phyloP scores from a whole-genome alignment of 1,140 invertebrate species.

The Melipona quadrifasciata region DNA sequence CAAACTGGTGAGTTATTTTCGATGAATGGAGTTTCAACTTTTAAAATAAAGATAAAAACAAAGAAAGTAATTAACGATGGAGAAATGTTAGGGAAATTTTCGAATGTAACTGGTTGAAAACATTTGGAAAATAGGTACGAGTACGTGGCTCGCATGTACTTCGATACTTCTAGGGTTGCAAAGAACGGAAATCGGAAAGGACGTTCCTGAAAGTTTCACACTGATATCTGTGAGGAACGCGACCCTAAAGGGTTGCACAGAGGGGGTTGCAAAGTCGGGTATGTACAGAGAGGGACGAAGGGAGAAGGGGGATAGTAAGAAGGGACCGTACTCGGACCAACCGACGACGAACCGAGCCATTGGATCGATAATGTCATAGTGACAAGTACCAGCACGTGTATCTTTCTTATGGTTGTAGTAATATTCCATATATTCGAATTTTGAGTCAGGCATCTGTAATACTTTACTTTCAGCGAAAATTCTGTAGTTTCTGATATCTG shows the following conservation, averaged over 20 bases:
- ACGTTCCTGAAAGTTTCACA: constrained; percentile 58
- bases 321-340: constrained; percentile 67
- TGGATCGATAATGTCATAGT: constrained; percentile 74
- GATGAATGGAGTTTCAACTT: no score
- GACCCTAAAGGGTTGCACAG: constrained; percentile 68
- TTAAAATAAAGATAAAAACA: no score
- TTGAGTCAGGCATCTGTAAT: no score
- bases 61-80: no score
- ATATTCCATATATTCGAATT: constrained; percentile 3
- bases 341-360: constrained; percentile 64
- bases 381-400: constrained; percentile 65
- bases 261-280: constrained; percentile 57
- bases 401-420: constrained; percentile 44
- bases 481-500: background rate
- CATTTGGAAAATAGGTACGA: background rate
- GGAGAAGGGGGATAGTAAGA: constrained; percentile 60
- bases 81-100: no score
- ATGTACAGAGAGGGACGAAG: constrained; percentile 56
- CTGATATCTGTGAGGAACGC: constrained; percentile 64
- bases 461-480: background rate
- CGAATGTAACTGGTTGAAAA: no score
- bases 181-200: constrained; percentile 48
- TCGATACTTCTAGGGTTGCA: background rate
- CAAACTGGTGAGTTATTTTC: no score
- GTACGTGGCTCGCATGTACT: background rate